A percentile compares a stretch with the other conserved stretches of the same genome.
Conservation (phyloP, 2,113 vertebrate species). For the Seriola rivoliana region DNA sequence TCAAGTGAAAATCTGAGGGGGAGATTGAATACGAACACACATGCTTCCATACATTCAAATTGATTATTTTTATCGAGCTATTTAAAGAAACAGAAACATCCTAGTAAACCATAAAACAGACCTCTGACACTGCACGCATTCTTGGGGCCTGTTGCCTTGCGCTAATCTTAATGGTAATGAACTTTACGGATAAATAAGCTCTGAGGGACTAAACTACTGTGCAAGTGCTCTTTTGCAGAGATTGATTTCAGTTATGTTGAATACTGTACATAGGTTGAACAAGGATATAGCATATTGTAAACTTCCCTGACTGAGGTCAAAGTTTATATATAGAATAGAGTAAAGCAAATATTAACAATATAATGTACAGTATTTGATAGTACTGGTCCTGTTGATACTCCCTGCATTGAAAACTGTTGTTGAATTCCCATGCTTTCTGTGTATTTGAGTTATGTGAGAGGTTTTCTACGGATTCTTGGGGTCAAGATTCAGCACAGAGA, state of each 20-base stretch:
- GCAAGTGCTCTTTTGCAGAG: background rate
- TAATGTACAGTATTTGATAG: background rate
- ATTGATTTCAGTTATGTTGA: background rate
- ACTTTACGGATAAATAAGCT: background rate
- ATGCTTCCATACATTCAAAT: background rate
- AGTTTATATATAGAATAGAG: background rate
- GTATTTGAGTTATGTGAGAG: background rate
- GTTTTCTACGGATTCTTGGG: background rate
- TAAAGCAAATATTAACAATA: background rate
- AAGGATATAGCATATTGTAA: background rate
- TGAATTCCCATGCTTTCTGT: too few species aligned
- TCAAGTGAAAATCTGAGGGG: constrained; percentile 9
- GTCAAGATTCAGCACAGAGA: background rate
- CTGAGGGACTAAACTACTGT: background rate
- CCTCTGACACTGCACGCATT: constrained; percentile 5
- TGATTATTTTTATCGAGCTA: background rate
- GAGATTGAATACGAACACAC: constrained; percentile 21
- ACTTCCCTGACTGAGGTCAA: background rate
- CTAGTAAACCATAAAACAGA: constrained; percentile 7
- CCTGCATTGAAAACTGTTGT: background rate
- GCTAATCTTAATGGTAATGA: background rate
- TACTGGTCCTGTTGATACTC: background rate
- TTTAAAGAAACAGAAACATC: background rate
- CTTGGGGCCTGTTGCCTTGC: background rate
- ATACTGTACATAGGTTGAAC: background rate